Evolutionary conservation across 2,888 invertebrate genomes (phyloP), one percentile per base, ranked within the genome.

Genomic region (Coecobrya sp.): DNA sequence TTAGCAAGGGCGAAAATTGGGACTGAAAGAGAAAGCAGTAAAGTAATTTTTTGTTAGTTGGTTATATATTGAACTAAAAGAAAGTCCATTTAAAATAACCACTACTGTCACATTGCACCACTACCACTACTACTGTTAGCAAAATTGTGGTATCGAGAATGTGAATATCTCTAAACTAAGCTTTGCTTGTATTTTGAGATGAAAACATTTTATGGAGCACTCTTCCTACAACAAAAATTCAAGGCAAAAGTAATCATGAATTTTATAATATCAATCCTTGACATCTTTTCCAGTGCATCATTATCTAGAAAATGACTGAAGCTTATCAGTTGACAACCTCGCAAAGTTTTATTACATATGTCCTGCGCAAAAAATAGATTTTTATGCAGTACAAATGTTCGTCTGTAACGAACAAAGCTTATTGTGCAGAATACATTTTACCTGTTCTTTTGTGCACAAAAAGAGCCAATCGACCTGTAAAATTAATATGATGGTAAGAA

Each of bases 1-100:
- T 89, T 89, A 89, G 45, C 22, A n/a, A 7, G 36, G 90, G 90
- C 76, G 73, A 90, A 90, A 90, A 84, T 85, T 84, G 90, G 85
- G 62, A 90, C 73, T 25, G 36, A n/a, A 25, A 65, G 45, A 45
- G 30, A 81, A 68, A n/a, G 55, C 30, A 81, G 27, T 10, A 52
- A 36, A 81, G 55, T 10, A 55, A 55, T 49, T 55, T n/a, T 55
- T 81, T 19, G 55, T 59, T 52, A 7, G 55, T 36, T 19, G 27
- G 13, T 81, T 27, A 55, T 81, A 10, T 59, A n/a, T 3, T 42
- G 13, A 73, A 10, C 45, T 45, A 25, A 79, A 27, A n/a, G 27
- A 52, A 79, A 19, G 36, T 19, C 42, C 42, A 8, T 27, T 16
- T 82, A 36, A 59, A 27, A 62, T 36, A n/a, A 52, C n/a, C 36